Evolutionary conservation across 2,113 vertebrate species (phyloP).

Genomic region (Raja brachyura): DNA sequence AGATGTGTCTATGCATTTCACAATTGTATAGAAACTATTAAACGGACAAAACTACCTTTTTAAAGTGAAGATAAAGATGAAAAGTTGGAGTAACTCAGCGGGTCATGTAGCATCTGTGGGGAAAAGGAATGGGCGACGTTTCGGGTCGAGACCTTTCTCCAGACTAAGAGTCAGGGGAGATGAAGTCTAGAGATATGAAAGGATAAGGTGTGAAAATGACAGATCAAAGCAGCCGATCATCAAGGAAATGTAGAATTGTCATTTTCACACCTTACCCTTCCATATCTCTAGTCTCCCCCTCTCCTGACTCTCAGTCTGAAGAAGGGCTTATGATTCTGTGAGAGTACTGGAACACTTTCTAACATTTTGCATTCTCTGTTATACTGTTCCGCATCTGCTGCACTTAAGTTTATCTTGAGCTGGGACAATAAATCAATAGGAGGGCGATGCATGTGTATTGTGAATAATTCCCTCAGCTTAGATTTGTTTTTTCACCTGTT

Average conservation of each 20-base stretch:
- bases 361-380: neutral
- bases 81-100: too few species aligned
- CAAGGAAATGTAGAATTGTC: too few species aligned
- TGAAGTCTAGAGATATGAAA: too few species aligned
- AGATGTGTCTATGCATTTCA: neutral
- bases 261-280: too few species aligned
- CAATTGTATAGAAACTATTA: neutral
- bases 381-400: neutral
- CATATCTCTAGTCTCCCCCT: too few species aligned
- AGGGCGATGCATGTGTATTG: neutral
- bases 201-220: too few species aligned
- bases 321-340: neutral
- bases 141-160: too few species aligned
- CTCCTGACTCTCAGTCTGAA: too few species aligned
- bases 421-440: neutral
- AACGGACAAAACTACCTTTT: neutral
- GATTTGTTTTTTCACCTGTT: neutral
- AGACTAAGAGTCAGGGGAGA: too few species aligned
- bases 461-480: neutral
- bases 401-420: neutral
- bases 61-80: neutral
- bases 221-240: too few species aligned
- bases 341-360: neutral
- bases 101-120: too few species aligned
- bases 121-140: too few species aligned